Conservation (phyloP, 1,140 invertebrate genomes). For the Bombus consobrinus region DNA sequence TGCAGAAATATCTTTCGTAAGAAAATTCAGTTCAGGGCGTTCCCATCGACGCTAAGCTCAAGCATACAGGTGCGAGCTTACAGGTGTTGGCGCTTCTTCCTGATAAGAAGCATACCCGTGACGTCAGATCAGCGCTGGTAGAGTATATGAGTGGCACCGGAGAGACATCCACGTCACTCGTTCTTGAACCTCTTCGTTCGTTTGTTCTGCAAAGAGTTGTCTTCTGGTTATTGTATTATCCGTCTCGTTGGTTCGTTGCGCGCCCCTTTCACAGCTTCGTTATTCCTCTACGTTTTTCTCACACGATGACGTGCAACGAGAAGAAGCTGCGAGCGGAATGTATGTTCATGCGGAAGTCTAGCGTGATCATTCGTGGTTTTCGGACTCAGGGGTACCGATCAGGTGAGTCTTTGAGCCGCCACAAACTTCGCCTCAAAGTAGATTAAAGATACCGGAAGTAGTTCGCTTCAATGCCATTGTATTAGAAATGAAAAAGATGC, state of each 20-base stretch:
- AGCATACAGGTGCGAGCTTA: conserved; percentile 63
- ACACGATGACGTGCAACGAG: not conserved
- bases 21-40: conserved; percentile 55
- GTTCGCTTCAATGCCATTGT: not conserved
- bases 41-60: conserved; percentile 58
- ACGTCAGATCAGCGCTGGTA: conserved; percentile 79
- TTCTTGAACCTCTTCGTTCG: conserved; percentile 76
- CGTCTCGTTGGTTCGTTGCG: not conserved
- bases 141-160: conserved; percentile 81
- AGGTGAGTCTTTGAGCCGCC: conserved; percentile 9
- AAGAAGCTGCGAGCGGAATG: not conserved
- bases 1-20: conserved; percentile 13
- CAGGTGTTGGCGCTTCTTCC: conserved; percentile 69
- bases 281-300: not conserved
- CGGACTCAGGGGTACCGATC: not conserved
- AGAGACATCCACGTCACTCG: conserved; percentile 80
- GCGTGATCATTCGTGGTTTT: conserved; percentile 2
- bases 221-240: conserved; percentile 12
- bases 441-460: not conserved
- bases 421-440: not conserved
- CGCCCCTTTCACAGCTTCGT: not conserved
- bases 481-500: not conserved
- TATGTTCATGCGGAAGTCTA: conserved; percentile 31
- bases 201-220: conserved; percentile 62
- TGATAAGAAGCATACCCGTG: conserved; percentile 80